Evolutionary conservation across 2,888 invertebrate genomes (phyloP), one percentile per base, ranked within the genome.

Genomic region (Orgyia antiqua): DNA sequence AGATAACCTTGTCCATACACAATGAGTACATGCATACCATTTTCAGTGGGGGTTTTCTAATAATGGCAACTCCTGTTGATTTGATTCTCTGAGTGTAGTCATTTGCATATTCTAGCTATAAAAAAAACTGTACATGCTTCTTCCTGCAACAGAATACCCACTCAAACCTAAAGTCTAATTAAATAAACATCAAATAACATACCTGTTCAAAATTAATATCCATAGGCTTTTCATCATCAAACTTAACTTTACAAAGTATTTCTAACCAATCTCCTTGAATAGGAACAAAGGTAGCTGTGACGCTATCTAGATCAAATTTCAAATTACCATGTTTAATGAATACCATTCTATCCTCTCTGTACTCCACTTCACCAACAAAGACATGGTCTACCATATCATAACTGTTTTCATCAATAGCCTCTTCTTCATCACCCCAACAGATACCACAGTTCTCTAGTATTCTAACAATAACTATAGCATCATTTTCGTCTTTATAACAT

Each of bases 241-340:
- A 69, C 58, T 91, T 89, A 7, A 92, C 88, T 42, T 88, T 83
- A 28, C 90, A 90, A 36, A 88, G 87, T 20, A 93, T 55, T 59
- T 88, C 88, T 10, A 94, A 56, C 86, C 91, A 91, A 65, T 94
- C 94, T 2, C 94, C 94, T 41, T 88, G 75, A 10, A 90, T 69
- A 1, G 93, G 93, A 21, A 92, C 66, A 64, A 93, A 92, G 29
- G 88, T 88, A 2, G 90, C 87, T 43, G 82, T 71, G 1, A 92
- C 87, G 27, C 84, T 68, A 58, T 93, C 90, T 27, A 94, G 72
- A 57, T 88, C 86, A 28, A 93, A 77, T 31, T 69, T 79, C n/a
- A 91, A 57, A 33, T 89, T 79, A 48, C 74, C 80, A 7, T 89
- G 88, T 30, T 88, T 87, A 0, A 92, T 79, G 27, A 58, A 63